These are phyloP conservation scores for Dynastes grantii DNA, from an alignment of 2,888 invertebrate species.

Conservation along the genomic window DNA sequence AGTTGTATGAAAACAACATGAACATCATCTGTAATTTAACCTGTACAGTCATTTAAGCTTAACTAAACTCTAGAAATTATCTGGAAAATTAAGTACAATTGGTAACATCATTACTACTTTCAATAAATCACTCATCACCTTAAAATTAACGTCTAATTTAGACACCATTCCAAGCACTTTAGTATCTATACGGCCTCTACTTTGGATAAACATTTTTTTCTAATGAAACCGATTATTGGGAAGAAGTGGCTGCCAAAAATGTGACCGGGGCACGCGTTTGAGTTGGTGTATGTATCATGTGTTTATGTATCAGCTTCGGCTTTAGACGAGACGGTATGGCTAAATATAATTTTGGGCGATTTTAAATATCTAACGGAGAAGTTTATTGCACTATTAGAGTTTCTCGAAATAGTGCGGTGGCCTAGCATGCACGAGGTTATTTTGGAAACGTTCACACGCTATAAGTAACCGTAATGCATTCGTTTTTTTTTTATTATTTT, in stretches of 20 bases:
- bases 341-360: slow-evolving; percentile 36
- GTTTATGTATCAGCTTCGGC: slow-evolving; percentile 21
- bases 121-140: not conserved
- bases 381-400: slow-evolving; percentile 37
- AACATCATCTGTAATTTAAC: no score
- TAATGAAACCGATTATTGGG: slow-evolving; percentile 18
- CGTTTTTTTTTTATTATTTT: no score
- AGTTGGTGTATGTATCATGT: slow-evolving; percentile 23
- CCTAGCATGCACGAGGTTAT: no score
- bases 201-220: slow-evolving; percentile 8
- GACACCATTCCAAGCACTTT: not conserved
- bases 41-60: no score
- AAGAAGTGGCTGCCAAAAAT: slow-evolving; percentile 27
- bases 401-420: slow-evolving; percentile 8
- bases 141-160: slow-evolving; percentile 2
- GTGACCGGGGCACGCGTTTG: slow-evolving; percentile 29
- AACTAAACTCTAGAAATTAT: not conserved
- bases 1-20: no score
- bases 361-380: slow-evolving; percentile 10
- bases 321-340: not conserved
- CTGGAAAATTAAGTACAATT: not conserved
- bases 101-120: not conserved
- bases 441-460: no score
- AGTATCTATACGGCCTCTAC: not conserved
- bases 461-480: no score